Conservation (phyloP, 2,797 vertebrate genomes). For the Lagocephalus sceleratus region DNA sequence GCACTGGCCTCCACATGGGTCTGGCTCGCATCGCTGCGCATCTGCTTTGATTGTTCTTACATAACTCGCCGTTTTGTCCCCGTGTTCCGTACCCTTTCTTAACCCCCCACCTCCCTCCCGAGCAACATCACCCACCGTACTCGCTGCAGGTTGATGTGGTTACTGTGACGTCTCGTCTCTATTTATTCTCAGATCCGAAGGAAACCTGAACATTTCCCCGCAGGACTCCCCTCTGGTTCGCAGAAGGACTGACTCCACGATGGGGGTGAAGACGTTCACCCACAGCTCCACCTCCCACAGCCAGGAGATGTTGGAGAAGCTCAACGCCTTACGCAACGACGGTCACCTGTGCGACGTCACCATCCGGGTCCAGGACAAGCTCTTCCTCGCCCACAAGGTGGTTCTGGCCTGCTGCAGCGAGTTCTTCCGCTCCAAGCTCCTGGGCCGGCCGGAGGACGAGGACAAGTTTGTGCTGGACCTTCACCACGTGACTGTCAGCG, state of each 20-base stretch:
- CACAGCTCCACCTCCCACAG: constrained; percentile 89
- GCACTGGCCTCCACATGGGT: constrained; percentile 66
- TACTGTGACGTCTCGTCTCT: too few relatives aligned
- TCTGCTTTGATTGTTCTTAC: constrained; percentile 77
- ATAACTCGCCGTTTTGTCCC: constrained; percentile 68
- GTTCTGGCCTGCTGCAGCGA: constrained; percentile 98
- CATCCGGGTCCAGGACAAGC: constrained; percentile 97
- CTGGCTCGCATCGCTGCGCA: constrained; percentile 68
- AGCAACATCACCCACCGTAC: constrained; percentile 6
- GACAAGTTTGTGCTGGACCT: constrained; percentile 90
- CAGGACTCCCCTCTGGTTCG: constrained; percentile 39
- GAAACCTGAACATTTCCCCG: neutral
- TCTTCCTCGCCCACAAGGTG: constrained; percentile 97
- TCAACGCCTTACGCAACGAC: constrained; percentile 87
- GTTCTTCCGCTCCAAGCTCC: constrained; percentile 93
- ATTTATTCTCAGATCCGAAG: too few relatives aligned
- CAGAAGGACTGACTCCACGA: constrained; percentile 50
- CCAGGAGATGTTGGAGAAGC: constrained; percentile 93
- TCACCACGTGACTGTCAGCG: constrained; percentile 90
- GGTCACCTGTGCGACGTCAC: constrained; percentile 96
- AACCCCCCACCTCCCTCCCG: constrained; percentile 12
- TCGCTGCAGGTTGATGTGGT: neutral
- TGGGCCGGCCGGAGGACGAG: constrained; percentile 87
- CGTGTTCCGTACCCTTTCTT: constrained; percentile 29
- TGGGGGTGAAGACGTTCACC: constrained; percentile 83